Conservation (phyloP, 2,113 vertebrate genomes). For the Psammodynastes pulverulentus region DNA sequence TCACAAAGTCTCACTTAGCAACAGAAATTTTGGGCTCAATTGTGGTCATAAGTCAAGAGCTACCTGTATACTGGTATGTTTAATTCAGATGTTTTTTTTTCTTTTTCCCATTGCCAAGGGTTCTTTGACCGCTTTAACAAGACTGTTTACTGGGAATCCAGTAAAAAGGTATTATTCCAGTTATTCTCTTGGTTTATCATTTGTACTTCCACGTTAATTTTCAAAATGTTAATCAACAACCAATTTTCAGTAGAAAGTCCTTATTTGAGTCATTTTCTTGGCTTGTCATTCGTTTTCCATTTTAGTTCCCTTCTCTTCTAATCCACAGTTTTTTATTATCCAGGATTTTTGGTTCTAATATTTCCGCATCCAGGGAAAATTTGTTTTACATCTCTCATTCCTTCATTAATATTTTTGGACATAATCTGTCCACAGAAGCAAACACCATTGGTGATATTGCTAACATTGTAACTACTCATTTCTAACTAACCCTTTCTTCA, state of each 20-base stretch:
- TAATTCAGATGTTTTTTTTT: background rate
- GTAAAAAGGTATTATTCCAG: background rate
- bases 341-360: background rate
- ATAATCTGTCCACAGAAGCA: background rate
- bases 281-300: background rate
- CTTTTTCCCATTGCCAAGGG: background rate
- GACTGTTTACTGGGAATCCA: background rate
- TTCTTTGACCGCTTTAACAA: background rate
- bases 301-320: background rate
- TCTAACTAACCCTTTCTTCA: background rate
- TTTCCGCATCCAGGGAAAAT: background rate
- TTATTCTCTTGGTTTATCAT: background rate
- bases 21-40: background rate
- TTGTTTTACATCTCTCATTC: background rate
- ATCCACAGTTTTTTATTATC: background rate
- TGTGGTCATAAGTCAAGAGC: background rate
- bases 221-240: background rate
- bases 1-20: background rate
- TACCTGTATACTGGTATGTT: background rate
- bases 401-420: background rate
- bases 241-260: background rate
- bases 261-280: background rate
- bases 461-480: background rate
- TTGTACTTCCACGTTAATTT: background rate
- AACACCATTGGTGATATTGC: background rate